Base-by-base conservation (phyloP, 92 coral and sea anemone genomes). In the Nematostella vectensis region DNA sequence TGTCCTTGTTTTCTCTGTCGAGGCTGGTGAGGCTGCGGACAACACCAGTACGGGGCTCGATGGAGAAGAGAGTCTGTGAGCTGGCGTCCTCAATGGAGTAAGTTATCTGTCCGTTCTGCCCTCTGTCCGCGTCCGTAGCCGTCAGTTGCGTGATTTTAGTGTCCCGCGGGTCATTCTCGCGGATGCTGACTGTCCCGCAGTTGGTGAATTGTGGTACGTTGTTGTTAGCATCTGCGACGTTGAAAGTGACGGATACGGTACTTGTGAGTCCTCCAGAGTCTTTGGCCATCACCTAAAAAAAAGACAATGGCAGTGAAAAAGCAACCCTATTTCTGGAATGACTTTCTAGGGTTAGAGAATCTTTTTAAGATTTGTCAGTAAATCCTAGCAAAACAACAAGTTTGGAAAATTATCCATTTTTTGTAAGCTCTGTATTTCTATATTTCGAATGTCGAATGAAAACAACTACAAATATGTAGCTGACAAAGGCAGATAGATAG, bases 21-120 rank as follows among this genome's bases (percentile, higher is more conserved):
- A 89, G 69, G 10, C 65, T 66, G 15, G 30, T 47, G 27, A 48
- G 28, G 0, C 80, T 77, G 24, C 61, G 29, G 8, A 89, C 50
- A 47, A 65, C 83, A 3, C 97, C 97, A 3, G 91, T 85, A 29
- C 56, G 59, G 11, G 76, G 73, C 52, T 89, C 77, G 47, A 89
- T 78, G 36, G 55, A 53, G 61, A 89, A 89, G 21, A 82, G 49
- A 9, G 60, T 59, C 47, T 62, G 58, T 2, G 58, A 40, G 8
- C 63, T 47, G 2, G 77, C 81, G 26, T 67, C 72, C 29, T 38
- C 81, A 19, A 89, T 58, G 31, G 56, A 68, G 70, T 81, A 89
- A 27, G 81, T 84, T 4, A 89, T 62, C 13, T 77, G 75, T 1
- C 81, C 87, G 30, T 72, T 68, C 36, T 22, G 47, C 0, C 83